Evolutionary conservation across 92 coral and sea anemone species (phyloP).

Genomic region (Heteractis magnifica): DNA sequence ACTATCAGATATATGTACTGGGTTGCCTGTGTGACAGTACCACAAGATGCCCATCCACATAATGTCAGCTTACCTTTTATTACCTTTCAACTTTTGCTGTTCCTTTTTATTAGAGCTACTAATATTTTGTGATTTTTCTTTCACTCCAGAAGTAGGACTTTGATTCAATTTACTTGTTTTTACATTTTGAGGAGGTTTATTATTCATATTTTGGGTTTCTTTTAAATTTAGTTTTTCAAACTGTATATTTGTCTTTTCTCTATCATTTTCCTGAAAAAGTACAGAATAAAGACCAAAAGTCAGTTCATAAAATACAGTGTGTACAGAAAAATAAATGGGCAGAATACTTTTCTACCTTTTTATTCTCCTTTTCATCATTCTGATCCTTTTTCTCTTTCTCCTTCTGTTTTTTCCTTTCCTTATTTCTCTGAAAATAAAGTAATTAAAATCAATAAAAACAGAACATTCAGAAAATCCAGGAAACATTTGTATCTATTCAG

Average conservation of each 20-base stretch:
- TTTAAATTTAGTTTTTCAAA: conserved; percentile 30
- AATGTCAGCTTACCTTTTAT: conserved; percentile 12
- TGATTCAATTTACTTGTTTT: neutral
- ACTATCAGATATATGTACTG: neutral
- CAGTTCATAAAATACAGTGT: neutral
- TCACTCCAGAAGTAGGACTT: neutral
- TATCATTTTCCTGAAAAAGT: conserved; percentile 14
- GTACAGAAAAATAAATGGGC: too few species aligned
- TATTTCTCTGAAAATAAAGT: conserved; percentile 52
- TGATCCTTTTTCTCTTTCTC: conserved; percentile 70
- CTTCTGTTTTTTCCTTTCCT: conserved; percentile 71
- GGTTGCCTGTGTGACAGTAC: neutral
- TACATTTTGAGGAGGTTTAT: conserved; percentile 24
- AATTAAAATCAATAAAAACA: neutral
- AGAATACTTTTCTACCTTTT: conserved; percentile 51
- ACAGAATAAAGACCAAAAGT: neutral
- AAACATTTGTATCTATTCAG: too few species aligned
- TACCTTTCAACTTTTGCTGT: conserved; percentile 14
- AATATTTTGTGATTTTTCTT: conserved; percentile 32
- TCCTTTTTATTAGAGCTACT: conserved; percentile 18
- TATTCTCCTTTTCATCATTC: conserved; percentile 71
- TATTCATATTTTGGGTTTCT: conserved; percentile 28
- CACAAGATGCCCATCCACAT: conserved; percentile 12
- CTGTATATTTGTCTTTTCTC: conserved; percentile 16
- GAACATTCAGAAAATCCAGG: too few species aligned